Evolutionary conservation across 2,888 invertebrate species (phyloP).

Genomic region (Drosophila rubida): DNA sequence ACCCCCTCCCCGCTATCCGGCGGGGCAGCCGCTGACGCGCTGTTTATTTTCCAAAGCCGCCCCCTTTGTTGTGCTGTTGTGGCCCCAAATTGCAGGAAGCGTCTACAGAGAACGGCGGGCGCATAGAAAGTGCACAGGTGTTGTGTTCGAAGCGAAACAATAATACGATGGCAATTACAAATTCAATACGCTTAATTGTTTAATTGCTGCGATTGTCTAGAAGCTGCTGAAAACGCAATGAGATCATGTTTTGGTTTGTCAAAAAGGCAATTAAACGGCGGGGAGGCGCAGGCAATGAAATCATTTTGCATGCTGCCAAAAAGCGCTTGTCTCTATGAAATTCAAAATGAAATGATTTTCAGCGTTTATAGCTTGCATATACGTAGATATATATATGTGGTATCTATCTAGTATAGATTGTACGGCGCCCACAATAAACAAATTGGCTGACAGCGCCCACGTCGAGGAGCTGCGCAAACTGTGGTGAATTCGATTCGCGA

Average conservation of each 20-base stretch:
- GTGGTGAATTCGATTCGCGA: conserved; percentile 75
- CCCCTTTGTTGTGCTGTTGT: conserved; percentile 35
- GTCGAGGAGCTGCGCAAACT: conserved; percentile 29
- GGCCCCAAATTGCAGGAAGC: conserved; percentile 56
- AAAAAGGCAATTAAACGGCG: conserved; percentile 50
- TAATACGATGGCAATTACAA: conserved; percentile 17
- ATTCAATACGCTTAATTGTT: conserved; percentile 17
- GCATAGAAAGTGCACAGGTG: conserved; percentile 47
- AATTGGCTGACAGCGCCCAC: conserved; percentile 71
- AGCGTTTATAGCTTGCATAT: conserved; percentile 8
- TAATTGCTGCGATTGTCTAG: conserved; percentile 20
- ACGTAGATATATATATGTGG: neutral
- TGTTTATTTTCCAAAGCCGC: conserved; percentile 48
- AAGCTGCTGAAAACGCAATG: conserved; percentile 50
- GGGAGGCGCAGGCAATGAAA: conserved; percentile 56
- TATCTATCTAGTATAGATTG: neutral
- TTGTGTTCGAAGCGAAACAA: conserved; percentile 40
- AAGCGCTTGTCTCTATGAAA: conserved; percentile 35
- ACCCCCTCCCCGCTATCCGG: conserved; percentile 25
- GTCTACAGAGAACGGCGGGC: neutral
- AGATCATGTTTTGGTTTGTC: conserved; percentile 69
- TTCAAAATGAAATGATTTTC: conserved; percentile 40
- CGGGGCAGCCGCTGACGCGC: conserved; percentile 15
- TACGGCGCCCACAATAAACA: conserved; percentile 71
- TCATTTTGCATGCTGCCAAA: conserved; percentile 54